Base-by-base conservation (phyloP, 1,140 invertebrate species). In the Nephotettix cincticeps region DNA sequence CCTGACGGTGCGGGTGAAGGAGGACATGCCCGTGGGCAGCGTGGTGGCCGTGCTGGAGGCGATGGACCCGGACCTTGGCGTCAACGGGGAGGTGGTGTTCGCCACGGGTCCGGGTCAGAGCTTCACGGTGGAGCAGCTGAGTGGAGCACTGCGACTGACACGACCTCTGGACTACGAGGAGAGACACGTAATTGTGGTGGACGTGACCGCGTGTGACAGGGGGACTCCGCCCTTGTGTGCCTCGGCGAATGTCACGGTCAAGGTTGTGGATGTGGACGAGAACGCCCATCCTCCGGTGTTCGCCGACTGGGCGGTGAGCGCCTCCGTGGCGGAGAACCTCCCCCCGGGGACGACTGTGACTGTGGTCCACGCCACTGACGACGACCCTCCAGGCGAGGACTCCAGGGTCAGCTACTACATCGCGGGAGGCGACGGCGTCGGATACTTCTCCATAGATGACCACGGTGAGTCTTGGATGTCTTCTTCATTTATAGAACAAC, bases 371-470 rank as follows among this genome's bases (percentile, higher is more conserved):
- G 64, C 64, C 1, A 85, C 83, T 4, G 94, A 98, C 78, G 84
- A 85, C 6, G 95, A 97, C 81, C 85, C 88, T 4, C 86, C 87
- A 0, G 89, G 90, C 27, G 85, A 89, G 1, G 92, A 94, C 78
- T 90, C 89, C 4, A 87, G 89, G 70, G 86, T 98, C 43, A 86
- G 87, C 11, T 99, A 98, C 83, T 92, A 90, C 69, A 92, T 98
- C 58, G 84, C 90, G 4, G 93, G 89, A 56, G 97, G 97, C 11
- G 89, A 93, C 77, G 97, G 97, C 29, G 84, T 98, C 56, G 94
- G 95, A 19, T 87, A 91, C 61, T 98, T 99, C 84, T 87, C 89
- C 70, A 93, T 98, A 66, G 95, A 98, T 77, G 87, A 91, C 76
- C 85, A 93, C 86, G 96, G 95, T 95, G 81, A 86, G 85, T 75